Conservation (phyloP, 1,140 invertebrate genomes). For the Drosophila melanogaster region DNA sequence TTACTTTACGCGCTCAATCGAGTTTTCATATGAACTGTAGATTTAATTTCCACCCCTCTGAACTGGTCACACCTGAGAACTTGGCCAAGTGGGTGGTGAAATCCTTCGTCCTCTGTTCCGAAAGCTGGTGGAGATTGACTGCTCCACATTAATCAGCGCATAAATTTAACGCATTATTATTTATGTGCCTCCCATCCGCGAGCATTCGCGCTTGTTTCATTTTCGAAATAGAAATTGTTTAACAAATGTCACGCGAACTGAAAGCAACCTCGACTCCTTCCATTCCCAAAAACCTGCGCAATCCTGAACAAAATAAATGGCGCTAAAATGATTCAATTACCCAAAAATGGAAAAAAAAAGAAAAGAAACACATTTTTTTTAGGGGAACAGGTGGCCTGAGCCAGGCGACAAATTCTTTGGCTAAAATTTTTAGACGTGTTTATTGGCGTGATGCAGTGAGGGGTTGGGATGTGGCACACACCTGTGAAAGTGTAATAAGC, state of each 20-base stretch:
- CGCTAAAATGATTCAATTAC: slow-evolving; percentile 83
- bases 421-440: slow-evolving; percentile 74
- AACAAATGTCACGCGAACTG: slow-evolving; percentile 72
- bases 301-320: slow-evolving; percentile 74
- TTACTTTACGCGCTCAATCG: slow-evolving; percentile 9
- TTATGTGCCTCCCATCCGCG: slow-evolving; percentile 57
- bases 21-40: slow-evolving; percentile 68
- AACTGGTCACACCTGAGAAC: slow-evolving; percentile 65
- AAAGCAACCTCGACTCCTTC: not conserved
- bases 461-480: slow-evolving; percentile 28
- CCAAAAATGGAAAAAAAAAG: slow-evolving; percentile 39
- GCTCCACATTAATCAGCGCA: slow-evolving; percentile 77
- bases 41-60: slow-evolving; percentile 9
- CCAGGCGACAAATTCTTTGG: slow-evolving; percentile 68
- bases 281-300: slow-evolving; percentile 15
- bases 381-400: slow-evolving; percentile 68
- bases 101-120: slow-evolving; percentile 4
- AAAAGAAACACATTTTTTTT: slow-evolving; percentile 22
- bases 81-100: slow-evolving; percentile 22
- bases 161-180: slow-evolving; percentile 83
- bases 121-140: slow-evolving; percentile 66
- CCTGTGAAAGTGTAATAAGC: slow-evolving; percentile 77
- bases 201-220: slow-evolving; percentile 57
- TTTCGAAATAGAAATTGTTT: slow-evolving; percentile 79
- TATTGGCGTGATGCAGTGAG: slow-evolving; percentile 48